A percentile compares a stretch with the other conserved stretches of the same genome.
phyloP scores from a whole-genome alignment of 2,113 vertebrate species.

The Toxotes chatareus region DNA sequence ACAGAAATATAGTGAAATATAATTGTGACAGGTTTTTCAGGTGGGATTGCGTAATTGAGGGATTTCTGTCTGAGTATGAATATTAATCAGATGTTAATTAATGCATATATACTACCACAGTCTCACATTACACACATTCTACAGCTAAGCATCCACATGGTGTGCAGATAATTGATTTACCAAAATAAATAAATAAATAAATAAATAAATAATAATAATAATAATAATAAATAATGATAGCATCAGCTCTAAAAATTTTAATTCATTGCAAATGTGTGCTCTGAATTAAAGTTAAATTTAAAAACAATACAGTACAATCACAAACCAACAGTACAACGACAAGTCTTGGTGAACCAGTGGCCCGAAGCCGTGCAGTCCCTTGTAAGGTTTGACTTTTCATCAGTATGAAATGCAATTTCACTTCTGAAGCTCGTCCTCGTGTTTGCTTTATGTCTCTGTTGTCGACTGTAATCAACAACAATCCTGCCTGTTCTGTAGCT shows the following conservation, averaged over 20 bases:
- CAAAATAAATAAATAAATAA: too few relatives aligned
- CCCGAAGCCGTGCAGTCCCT: conserved; percentile 4
- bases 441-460: background rate
- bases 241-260: background rate
- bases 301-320: background rate
- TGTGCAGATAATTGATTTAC: background rate
- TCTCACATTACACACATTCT: background rate
- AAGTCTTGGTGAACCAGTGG: background rate
- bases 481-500: background rate
- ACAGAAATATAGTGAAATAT: background rate
- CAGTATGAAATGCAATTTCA: background rate
- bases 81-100: background rate
- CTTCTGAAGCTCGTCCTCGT: background rate
- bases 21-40: background rate
- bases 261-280: background rate
- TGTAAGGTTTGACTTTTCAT: conserved; percentile 1
- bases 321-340: background rate
- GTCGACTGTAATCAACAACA: conserved; percentile 23
- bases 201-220: background rate
- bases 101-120: background rate
- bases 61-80: background rate
- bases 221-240: background rate
- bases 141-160: background rate
- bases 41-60: background rate
- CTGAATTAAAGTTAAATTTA: background rate